Percentiles rank a stretch among this genome's conserved stretches.
Evolutionary conservation across 2,797 vertebrate genomes (phyloP).

Genomic region (Acanthiza pusilla): DNA sequence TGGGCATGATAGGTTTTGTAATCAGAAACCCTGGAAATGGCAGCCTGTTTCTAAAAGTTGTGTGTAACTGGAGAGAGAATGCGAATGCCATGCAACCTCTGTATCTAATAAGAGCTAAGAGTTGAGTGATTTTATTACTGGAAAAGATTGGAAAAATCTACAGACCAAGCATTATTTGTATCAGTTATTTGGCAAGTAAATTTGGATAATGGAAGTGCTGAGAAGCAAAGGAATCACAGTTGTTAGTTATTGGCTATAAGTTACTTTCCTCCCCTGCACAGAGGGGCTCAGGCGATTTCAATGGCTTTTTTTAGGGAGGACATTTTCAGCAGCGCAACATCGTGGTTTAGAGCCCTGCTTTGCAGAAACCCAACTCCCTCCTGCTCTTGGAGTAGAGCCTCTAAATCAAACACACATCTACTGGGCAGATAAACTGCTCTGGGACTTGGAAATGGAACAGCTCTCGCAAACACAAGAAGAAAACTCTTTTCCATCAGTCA

Average conservation of each 20-base stretch:
- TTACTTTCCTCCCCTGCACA: neutral
- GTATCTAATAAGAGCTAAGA: slow-evolving; percentile 4
- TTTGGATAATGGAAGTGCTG: neutral
- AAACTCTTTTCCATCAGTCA: neutral
- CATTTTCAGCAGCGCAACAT: neutral
- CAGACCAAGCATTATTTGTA: neutral
- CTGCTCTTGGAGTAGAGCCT: neutral
- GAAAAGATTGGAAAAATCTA: slow-evolving; percentile 14
- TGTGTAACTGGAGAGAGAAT: neutral
- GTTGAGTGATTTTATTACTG: slow-evolving; percentile 16
- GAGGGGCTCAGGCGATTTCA: neutral
- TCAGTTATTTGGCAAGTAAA: slow-evolving; percentile 32
- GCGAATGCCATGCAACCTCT: neutral
- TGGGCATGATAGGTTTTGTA: neutral
- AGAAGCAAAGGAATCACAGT: neutral
- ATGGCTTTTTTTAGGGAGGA: neutral
- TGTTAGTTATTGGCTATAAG: neutral
- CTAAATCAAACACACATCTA: neutral
- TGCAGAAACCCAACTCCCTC: neutral
- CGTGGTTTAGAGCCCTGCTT: neutral
- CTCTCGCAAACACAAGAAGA: neutral
- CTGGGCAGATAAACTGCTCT: neutral
- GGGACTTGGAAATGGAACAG: neutral
- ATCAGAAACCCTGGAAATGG: neutral
- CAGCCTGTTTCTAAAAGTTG: neutral